Percentiles rank a stretch among this genome's conserved stretches.
Conservation (phyloP, 1,140 invertebrate species). For the Theocolax elegans region DNA sequence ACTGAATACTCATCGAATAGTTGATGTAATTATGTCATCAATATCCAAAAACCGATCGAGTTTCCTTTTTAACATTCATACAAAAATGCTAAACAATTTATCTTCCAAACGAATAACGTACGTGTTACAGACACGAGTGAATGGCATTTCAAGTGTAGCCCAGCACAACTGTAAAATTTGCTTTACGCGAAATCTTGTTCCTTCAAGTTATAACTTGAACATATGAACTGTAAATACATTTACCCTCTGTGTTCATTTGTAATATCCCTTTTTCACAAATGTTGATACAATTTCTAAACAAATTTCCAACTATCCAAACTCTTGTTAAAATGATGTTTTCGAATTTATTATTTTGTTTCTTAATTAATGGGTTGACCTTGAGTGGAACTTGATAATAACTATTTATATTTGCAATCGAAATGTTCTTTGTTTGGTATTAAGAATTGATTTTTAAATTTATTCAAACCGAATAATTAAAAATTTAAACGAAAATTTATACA, state of each 20-base stretch:
- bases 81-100: constrained; percentile 19
- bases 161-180: constrained; percentile 39
- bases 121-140: constrained; percentile 11
- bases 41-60: constrained; percentile 13
- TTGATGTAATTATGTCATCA: constrained; percentile 24
- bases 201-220: constrained; percentile 41
- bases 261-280: constrained; percentile 36
- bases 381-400: constrained; percentile 32
- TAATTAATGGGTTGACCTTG: constrained; percentile 6
- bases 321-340: constrained; percentile 18
- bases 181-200: constrained; percentile 36
- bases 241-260: constrained; percentile 42
- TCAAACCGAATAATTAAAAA: constrained; percentile 7
- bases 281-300: constrained; percentile 25
- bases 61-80: constrained; percentile 30
- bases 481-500: constrained; percentile 19
- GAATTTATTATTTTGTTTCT: constrained; percentile 10
- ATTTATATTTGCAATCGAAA: constrained; percentile 27
- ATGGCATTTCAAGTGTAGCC: constrained; percentile 39
- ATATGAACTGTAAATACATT: constrained; percentile 42
- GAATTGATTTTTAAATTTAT: not conserved
- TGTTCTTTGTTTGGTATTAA: constrained; percentile 20
- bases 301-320: constrained; percentile 14
- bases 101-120: constrained; percentile 36
- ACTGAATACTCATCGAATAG: constrained; percentile 28